A percentile compares a stretch with the other conserved stretches of the same genome.
Conservation (phyloP, 2,113 vertebrate species). For the Macquaria ambigua region DNA sequence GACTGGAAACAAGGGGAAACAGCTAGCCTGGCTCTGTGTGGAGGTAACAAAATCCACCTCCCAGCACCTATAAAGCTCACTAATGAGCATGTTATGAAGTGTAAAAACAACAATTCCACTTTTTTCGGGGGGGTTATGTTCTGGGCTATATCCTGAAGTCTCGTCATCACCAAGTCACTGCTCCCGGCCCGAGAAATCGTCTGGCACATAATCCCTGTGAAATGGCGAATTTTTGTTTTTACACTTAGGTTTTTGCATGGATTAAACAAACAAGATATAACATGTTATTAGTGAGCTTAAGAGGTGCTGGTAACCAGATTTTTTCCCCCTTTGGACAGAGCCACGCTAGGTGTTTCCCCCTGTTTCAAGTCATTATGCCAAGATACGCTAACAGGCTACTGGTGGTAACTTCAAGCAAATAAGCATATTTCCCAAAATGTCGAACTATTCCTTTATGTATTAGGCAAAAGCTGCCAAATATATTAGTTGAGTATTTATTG, state of each 20-base stretch:
- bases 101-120: not conserved
- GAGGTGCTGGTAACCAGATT: not conserved
- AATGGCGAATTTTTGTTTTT: not conserved
- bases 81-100: not conserved
- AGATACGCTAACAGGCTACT: not conserved
- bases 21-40: not conserved
- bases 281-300: not conserved
- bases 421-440: not conserved
- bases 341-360: not conserved
- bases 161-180: not conserved
- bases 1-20: not conserved
- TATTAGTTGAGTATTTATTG: not conserved
- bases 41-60: not conserved
- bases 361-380: not conserved
- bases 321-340: not conserved
- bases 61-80: not conserved
- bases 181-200: not conserved
- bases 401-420: slow-evolving; percentile 16
- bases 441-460: not conserved
- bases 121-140: not conserved
- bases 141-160: not conserved
- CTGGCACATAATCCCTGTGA: not conserved
- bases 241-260: not conserved
- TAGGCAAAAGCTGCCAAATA: not conserved
- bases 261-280: not conserved